Evolutionary conservation across 1,140 invertebrate genomes (phyloP).

Genomic region (Drosophila athabasca): DNA sequence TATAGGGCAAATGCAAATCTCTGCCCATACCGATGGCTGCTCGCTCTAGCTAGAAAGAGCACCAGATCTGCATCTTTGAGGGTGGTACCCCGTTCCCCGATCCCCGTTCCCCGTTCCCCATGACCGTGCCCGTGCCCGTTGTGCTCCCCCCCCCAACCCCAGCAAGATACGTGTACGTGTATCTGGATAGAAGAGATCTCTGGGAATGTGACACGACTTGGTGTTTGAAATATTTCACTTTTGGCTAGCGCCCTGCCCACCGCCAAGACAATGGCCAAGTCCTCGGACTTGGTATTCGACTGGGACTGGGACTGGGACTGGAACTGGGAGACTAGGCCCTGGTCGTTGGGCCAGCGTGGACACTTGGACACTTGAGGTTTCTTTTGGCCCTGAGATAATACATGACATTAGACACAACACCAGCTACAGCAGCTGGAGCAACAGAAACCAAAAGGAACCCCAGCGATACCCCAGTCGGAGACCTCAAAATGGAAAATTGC

Average conservation of each 20-base stretch:
- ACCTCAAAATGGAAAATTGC: conserved; percentile 80
- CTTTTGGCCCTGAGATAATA: conserved; percentile 41
- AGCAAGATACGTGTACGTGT: conserved; percentile 17
- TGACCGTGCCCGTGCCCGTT: conserved; percentile 15
- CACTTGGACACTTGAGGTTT: not conserved
- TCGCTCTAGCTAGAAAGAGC: conserved; percentile 51
- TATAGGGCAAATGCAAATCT: conserved; percentile 49
- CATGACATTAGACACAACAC: conserved; percentile 72
- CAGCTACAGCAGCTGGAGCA: conserved; percentile 2
- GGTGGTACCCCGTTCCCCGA: no score
- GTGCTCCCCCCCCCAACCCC: not conserved
- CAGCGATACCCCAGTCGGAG: conserved; percentile 32
- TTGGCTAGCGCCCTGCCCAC: conserved; percentile 58
- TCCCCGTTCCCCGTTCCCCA: no score
- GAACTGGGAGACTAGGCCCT: conserved; percentile 12
- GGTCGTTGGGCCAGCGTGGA: conserved; percentile 7
- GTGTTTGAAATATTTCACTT: conserved; percentile 80
- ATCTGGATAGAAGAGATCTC: conserved; percentile 5
- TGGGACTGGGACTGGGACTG: conserved; percentile 18
- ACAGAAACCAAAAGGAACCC: no score
- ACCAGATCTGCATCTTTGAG: conserved; percentile 8
- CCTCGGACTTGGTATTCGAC: conserved; percentile 11
- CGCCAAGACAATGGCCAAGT: conserved; percentile 58
- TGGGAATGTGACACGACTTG: conserved; percentile 49
- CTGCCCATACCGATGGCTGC: conserved; percentile 1